Evolutionary conservation across 2,888 invertebrate species (phyloP), one percentile per base, ranked within the genome.

Genomic region (Aspidiotus destructor): DNA sequence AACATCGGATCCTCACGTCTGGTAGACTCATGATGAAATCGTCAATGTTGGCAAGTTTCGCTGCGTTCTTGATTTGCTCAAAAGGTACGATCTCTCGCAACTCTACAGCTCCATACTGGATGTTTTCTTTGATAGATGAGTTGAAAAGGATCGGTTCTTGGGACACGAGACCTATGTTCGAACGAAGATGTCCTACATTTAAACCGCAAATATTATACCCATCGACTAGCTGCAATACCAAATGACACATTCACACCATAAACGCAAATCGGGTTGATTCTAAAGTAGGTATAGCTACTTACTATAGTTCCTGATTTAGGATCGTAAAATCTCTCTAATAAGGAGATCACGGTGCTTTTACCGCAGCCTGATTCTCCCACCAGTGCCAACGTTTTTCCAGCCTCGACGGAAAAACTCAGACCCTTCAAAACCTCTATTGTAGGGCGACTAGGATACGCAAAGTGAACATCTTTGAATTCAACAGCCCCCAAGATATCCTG

Each of bases 361-460:
- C 90, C 89, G 75, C 86, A 87, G 1, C 89, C 89, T 58, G 86
- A 87, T 55, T 84, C 79, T 0, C 89, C 84, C 3, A 86, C 86
- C 48, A 87, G 76, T 0, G 90, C 91, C 8, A 90, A 85, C 0
- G 88, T 88, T 76, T 89, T 83, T 0, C 89, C 89, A 6, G 84
- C 81, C 57, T 83, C 80, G 16, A 91, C 85, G 13, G 79, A 82
- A 53, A 91, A 75, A 73, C 80, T 83, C 0, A 90, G 78, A 1
- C 85, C 87, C 76, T 83, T 81, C 61, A 89, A 76, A 60, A 85
- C 79, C 74, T 85, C 72, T 74, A 88, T 86, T 73, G 87, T 86
- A 6, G 84, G 81, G 72, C 93, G 81, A 0, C 90, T 86, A 0
- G 93, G 93, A 78, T 94, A 94, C 65, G 84, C 80, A 76, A 94